These are phyloP conservation scores for Hylomyscus alleni DNA, from an alignment of 2,797 vertebrate species.

Conservation along the genomic window DNA sequence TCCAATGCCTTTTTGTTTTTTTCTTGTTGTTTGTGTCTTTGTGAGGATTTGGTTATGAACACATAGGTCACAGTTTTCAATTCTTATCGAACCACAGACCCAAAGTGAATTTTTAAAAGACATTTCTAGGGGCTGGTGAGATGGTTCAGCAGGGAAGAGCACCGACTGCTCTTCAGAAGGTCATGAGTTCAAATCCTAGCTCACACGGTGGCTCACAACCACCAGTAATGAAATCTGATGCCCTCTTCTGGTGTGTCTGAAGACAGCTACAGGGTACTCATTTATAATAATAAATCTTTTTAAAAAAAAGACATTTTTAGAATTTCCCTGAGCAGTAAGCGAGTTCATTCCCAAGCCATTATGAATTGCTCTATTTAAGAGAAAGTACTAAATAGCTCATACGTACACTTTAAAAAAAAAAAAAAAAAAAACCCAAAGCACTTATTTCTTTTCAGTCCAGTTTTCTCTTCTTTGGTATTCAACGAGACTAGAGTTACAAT, in stretches of 20 bases:
- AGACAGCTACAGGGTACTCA: too few species aligned
- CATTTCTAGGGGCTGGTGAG: slow-evolving; percentile 51
- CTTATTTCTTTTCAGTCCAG: slow-evolving; percentile 70
- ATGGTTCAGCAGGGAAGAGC: too few species aligned
- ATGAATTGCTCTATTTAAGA: slow-evolving; percentile 66
- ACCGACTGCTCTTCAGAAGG: too few species aligned
- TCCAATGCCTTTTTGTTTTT: neutral
- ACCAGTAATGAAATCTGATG: too few species aligned
- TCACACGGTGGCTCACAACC: too few species aligned
- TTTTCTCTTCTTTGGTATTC: slow-evolving; percentile 72
- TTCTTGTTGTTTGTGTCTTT: slow-evolving; percentile 62
- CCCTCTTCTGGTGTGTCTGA: too few species aligned
- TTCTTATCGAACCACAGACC: slow-evolving; percentile 67
- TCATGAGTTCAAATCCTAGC: too few species aligned
- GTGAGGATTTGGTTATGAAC: slow-evolving; percentile 56
- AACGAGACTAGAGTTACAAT: slow-evolving; percentile 50
- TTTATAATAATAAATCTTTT: neutral
- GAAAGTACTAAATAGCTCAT: slow-evolving; percentile 64
- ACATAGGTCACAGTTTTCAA: slow-evolving; percentile 32
- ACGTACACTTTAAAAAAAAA: too few species aligned
- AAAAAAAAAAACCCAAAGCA: too few species aligned
- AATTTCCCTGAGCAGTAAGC: slow-evolving; percentile 69
- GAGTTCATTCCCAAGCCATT: slow-evolving; percentile 62
- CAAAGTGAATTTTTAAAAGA: slow-evolving; percentile 72
- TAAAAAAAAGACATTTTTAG: slow-evolving; percentile 75